Base-by-base conservation (phyloP, 1,140 invertebrate species). In the Aphelenchoides avenae region DNA sequence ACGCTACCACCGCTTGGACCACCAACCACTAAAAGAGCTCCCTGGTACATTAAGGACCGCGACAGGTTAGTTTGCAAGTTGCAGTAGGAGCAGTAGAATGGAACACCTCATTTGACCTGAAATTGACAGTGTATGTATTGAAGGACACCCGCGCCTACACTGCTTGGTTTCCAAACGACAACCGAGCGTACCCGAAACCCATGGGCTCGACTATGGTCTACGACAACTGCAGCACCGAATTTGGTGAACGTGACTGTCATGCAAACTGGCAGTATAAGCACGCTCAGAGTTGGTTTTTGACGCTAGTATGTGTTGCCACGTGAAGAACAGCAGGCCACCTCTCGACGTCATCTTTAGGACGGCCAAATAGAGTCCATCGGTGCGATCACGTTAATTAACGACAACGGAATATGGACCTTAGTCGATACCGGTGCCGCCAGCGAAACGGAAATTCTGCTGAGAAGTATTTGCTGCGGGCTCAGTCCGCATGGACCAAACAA, bases 161-260 rank as follows among this genome's bases (percentile, higher is more conserved):
- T n/a, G n/a, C n/a, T n/a, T n/a, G n/a, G n/a, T n/a, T n/a, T n/a
- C n/a, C n/a, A n/a, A 18, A 37, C 63, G 6, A 60, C 61, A 0
- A 42, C 36, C 2, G 46, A 34, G 5, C 40, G 52, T 0, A 56
- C 52, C 5, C 43, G 58, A 2, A 71, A 70, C 43, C 48, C 68
- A 4, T 71, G 68, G 68, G 57, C 54, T 9, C 41, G 47, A 11
- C 47, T 70, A 2, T 70, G 68, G 68, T 64, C 63, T 1, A 71
- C 67, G 9, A 70, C 68, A 11, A 7, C 18, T 26, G 46, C 61
- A 33, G 64, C 68, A 11, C 36, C 41, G 11, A 57, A 55, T 26
- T 43, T n/a, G 36, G 68, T 71, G 2, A 71, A 71, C 31, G 61
- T 71, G 7, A 55, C 68, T 11, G 68, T 71, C 13, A 53, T 71